Conservation (phyloP, 2,113 vertebrate species). For the Seriola quinqueradiata region DNA sequence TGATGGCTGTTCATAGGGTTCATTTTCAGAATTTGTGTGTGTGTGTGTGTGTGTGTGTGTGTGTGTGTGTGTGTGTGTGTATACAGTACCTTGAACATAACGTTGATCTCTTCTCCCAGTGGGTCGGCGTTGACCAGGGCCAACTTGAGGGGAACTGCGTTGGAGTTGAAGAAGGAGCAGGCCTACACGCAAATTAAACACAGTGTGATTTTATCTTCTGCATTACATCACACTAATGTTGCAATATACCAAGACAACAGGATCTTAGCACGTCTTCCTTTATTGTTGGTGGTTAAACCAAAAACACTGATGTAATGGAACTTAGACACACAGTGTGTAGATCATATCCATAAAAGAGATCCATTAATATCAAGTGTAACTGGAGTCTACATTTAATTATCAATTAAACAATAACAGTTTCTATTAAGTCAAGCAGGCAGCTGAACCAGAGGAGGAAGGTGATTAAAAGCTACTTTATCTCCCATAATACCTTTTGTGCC, state of each 20-base stretch:
- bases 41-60: neutral
- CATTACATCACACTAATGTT: neutral
- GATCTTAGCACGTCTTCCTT: neutral
- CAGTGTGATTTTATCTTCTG: neutral
- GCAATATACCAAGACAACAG: neutral
- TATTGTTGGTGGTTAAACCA: neutral
- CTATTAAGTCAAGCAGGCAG: neutral
- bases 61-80: neutral
- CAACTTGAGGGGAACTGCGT: constrained; percentile 95
- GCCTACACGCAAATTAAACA: constrained; percentile 82
- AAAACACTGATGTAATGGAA: neutral
- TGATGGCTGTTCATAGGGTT: neutral
- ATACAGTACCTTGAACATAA: constrained; percentile 96
- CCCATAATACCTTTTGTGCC: too few species aligned
- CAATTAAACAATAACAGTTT: neutral
- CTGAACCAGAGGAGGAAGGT: neutral
- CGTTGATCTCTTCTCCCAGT: constrained; percentile 96
- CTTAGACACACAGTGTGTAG: neutral
- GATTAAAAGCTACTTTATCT: neutral
- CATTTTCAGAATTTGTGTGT: too few species aligned
- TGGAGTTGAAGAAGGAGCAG: constrained; percentile 99
- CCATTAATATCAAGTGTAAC: neutral
- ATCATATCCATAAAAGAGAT: neutral
- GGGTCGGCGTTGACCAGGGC: constrained; percentile 94
- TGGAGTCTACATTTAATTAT: neutral